Base-by-base conservation (phyloP, 2,113 vertebrate genomes). In the Chaetura pelagica region DNA sequence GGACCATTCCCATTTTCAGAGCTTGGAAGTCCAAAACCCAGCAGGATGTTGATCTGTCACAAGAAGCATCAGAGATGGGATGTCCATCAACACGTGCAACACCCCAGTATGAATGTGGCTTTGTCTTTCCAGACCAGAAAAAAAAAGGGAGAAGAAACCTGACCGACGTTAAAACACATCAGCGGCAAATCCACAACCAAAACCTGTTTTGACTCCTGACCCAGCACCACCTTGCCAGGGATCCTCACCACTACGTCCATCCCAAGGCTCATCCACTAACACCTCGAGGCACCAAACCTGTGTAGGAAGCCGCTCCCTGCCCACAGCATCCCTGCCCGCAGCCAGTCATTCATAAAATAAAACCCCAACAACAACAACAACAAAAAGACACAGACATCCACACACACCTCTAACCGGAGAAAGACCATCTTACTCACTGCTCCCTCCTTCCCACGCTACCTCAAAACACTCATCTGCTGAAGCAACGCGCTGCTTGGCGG, bases 401-500 rank as follows among this genome's bases (percentile, higher is more conserved):
- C 94, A 86, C 90, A 78, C 96, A 97, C 94, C 95, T 97, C 96
- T 94, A 95, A 72, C 94, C 87, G 21, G 95, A 94, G 96, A 97
- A 97, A 97, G 96, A 92, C 95, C 94, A 93, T 96, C 96, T 96
- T 96, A 89, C 97, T 95, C 93, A 89, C 94, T 90, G 83, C 94
- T 95, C 97, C 82, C 95, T 97, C 97, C 97, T 97, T 97, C 97
- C 97, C 97, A 96, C 91, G 93, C 97, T 97, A 97, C 97, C 97
- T 98, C 96, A 67, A 66, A 95, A 82, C 95, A 91, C 95, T 95
- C 96, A 93, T 96, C 94, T 67, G 93, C 96, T 97, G 91, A 92
- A 94, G 97, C 95, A 96, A 95, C 87, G 82, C 91, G 64, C 84
- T 64, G 91, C 84, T 95, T 98, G 98, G 98, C 97, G 76, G 80